Evolutionary conservation across 2,888 invertebrate genomes (phyloP), one percentile per base, ranked within the genome.

Genomic region (Campoletis raptor): DNA sequence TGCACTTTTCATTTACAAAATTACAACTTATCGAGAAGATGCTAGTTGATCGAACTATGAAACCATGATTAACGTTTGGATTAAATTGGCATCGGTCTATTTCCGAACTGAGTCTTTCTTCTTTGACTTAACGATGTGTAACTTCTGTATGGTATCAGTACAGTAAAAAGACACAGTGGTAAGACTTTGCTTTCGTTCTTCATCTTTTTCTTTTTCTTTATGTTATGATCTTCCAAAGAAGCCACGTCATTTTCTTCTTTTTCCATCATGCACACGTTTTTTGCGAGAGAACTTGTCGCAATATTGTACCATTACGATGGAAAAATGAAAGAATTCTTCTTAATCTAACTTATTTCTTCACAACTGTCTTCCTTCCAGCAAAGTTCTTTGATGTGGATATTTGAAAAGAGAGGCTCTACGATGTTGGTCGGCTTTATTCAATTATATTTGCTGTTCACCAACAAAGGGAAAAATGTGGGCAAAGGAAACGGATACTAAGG

Each of bases 331-430:
- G 37, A 30, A 70, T 21, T 66, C 40, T 40, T 24, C 37, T 18
- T 7, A n/a, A 15, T n/a, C 69, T 37, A 24, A 79, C 78, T 69
- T 79, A 40, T 48, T 67, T 30, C 66, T 61, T 10, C 64, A 69
- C 12, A 36, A 74, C 57, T 40, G 42, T 57, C 42, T 8, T 18
- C 42, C 72, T 84, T 74, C 37, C 36, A 52, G 45, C 42, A 76
- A 40, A 74, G 45, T 77, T 79, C 84, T 87, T 87, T 86, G 83
- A 84, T 83, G 81, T 83, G 45, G 8, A 36, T 64, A 54, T 42
- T 37, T 40, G 69, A 42, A 24, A 21, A 24, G 37, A n/a, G 40
- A 52, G 7, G 2, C 57, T 72, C 37, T n/a, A 12, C 36, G 48
- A 12, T 42, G 48, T 76, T 67, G 57, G 69, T 81, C 12, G 72